Evolutionary conservation across 2,888 invertebrate genomes (phyloP), one percentile per base, ranked within the genome.

Genomic region (Sarcophaga variegata): DNA sequence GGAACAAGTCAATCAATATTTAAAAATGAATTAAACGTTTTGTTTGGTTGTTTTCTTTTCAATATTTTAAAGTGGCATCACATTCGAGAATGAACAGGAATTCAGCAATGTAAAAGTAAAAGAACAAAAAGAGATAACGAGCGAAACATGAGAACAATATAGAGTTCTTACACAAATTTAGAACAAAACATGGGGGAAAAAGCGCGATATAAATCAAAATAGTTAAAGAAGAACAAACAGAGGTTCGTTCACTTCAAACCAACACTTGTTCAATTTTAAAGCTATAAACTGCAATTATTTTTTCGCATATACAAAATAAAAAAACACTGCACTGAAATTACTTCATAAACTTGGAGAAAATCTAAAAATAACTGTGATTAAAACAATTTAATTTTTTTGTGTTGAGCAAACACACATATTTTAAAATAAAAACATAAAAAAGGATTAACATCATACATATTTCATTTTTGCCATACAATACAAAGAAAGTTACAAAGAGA

Each of bases 181-280:
- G 81, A 84, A 84, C 80, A 78, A 62, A 70, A 72, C 70, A 81
- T 83, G 72, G 81, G 66, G 78, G 74, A 82, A 72, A 85, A 82
- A 75, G 63, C 70, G 81, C 81, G 74, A 82, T 67, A n/a, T 60
- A 77, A 81, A 66, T 54, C 22, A 78, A 74, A 83, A 75, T 47
- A 86, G 54, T 78, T 49, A 47, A 64, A 81, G 71, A 86, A 83
- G 69, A 81, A 80, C 75, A 83, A 86, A 86, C 71, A 75, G 80
- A 83, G 83, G 69, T 86, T 83, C 82, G 83, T 91, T 91, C 91
- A 91, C 90, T 91, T 91, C 88, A 90, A 91, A 90, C 91, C 91
- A 91, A 91, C 90, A 92, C 92, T 92, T 92, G 92, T 92, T 92
- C 90, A 92, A 92, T 92, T 91, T 91, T 89, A 90, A 91, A 90